Conservation (phyloP, 1,140 invertebrate genomes). For the Drosophila novamexicana region DNA sequence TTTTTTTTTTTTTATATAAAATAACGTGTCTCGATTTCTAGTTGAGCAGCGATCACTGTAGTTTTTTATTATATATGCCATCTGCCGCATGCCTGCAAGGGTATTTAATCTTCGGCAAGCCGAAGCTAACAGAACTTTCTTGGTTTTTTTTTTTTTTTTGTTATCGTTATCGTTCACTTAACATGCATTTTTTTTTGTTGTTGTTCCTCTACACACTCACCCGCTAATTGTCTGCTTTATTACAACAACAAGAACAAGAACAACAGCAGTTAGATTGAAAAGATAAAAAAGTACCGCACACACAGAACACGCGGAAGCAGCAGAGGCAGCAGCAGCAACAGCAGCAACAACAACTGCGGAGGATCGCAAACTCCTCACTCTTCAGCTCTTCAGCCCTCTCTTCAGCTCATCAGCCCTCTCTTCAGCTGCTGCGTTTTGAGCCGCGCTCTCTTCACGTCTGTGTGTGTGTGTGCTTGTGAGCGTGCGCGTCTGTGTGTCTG, state of each 20-base stretch:
- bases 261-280: not conserved
- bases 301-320: not conserved
- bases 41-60: not conserved
- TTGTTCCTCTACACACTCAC: constrained; percentile 16
- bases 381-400: not conserved
- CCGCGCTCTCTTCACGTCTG: too few species aligned
- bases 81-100: not conserved
- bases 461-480: not conserved
- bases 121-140: not conserved
- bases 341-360: constrained; percentile 1
- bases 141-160: not conserved
- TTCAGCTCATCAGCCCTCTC: not conserved
- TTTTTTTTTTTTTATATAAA: too few species aligned
- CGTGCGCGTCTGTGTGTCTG: not conserved
- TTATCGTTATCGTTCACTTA: constrained; percentile 12
- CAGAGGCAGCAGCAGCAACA: not conserved
- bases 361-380: too few species aligned
- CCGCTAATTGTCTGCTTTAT: constrained; percentile 19
- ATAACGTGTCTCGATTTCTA: too few species aligned
- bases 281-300: too few species aligned
- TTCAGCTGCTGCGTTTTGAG: not conserved
- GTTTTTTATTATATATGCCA: too few species aligned
- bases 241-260: not conserved
- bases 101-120: not conserved
- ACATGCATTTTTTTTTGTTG: constrained; percentile 27